Base-by-base conservation (phyloP, 1,140 invertebrate genomes). In the Solenopsis invicta region DNA sequence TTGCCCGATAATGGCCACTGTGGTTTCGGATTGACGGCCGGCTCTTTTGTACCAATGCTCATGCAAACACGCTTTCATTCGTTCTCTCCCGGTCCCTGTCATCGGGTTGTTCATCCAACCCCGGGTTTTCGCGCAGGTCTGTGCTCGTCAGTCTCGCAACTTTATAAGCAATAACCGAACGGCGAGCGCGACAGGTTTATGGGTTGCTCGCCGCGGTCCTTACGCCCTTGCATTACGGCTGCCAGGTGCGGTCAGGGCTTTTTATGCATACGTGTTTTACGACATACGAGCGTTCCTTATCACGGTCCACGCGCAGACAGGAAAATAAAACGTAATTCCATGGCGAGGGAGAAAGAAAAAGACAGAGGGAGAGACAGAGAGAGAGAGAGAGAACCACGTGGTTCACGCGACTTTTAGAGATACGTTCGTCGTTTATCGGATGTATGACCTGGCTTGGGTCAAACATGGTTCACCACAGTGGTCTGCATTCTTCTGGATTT, bases 151-250 rank as follows among this genome's bases (percentile, higher is more conserved):
- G 76, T 85, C 85, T 86, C 81, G 74, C 75, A 82, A 92, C 81
- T 92, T 92, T 91, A 90, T 87, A 88, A 91, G 91, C 92, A 89
- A 91, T 92, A 92, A 92, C 90, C 84, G 29, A 91, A 89, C 85
- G 78, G 78, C 54, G 69, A 21, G 56, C 54, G 45, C 54, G 84
- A 78, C 78, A 67, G 75, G 84, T 91, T 92, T 87, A 90, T 74
- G 86, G 64, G 45, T 61, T 71, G 45, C 48, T 29, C 74, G 37
- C 37, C 78, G 62, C 62, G 67, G 52, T 85, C 75, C 69, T 84
- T 82, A 34, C 16, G 45, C 45, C 52, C 67, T 90, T 62, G 69
- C 85, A 75, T 87, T 61, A 89, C 64, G 21, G 48, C 21, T 56
- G 85, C 85, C 84, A 90, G 75, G 24, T 81, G 84, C 61, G 78